A percentile compares a stretch with the other conserved stretches of the same genome.
These are phyloP conservation scores for Uloborus diversus DNA, from an alignment of 1,140 invertebrate genomes.

Conservation along the genomic window DNA sequence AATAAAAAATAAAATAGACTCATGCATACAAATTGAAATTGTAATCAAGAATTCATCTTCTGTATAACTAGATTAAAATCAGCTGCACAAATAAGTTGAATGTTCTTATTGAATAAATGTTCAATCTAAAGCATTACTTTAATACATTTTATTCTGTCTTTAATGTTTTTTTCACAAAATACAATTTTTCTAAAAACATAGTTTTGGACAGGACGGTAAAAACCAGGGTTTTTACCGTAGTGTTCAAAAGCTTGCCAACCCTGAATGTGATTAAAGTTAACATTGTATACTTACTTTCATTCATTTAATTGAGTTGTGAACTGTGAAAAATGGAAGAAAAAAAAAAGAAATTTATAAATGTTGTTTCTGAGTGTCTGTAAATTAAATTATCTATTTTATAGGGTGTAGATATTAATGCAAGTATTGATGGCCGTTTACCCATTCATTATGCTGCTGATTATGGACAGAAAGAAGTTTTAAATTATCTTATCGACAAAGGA, in stretches of 20 bases:
- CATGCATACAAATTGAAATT: no score
- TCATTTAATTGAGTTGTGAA: neutral
- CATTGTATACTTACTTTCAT: neutral
- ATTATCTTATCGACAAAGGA: constrained; percentile 86
- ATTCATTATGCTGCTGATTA: constrained; percentile 95
- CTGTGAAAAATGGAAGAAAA: neutral
- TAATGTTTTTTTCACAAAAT: no score
- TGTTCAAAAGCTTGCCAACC: neutral
- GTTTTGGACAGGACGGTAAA: no score
- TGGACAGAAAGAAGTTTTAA: constrained; percentile 89
- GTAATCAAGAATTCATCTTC: no score
- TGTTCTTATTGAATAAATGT: no score
- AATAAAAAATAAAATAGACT: no score
- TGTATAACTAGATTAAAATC: no score
- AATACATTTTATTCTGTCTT: no score
- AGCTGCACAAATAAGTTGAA: no score
- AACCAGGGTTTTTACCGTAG: no score
- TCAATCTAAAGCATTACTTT: no score
- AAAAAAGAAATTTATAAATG: neutral
- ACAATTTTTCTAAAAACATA: no score
- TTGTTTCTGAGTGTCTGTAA: neutral
- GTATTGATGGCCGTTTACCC: constrained; percentile 85
- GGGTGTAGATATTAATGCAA: constrained; percentile 85
- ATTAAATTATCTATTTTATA: constrained; percentile 63
- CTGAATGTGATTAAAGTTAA: neutral